Evolutionary conservation across 2,113 vertebrate genomes (phyloP), one percentile per base, ranked within the genome.

Genomic region (Haemorhous mexicanus): DNA sequence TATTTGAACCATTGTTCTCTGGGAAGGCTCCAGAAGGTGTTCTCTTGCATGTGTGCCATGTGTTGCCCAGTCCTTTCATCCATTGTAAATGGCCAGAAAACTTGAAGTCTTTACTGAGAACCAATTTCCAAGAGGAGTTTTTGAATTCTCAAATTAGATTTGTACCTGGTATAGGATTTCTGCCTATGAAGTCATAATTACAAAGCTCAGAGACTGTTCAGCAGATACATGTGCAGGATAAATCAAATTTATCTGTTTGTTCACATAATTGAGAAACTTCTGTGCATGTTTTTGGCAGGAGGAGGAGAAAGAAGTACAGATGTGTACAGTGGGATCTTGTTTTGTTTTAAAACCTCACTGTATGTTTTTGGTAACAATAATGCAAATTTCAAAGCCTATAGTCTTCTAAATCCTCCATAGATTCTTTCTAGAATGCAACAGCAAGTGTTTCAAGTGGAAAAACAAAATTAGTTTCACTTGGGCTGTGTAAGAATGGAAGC

Each of bases 181-280:
- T 61, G 66, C 41, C 56, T 62, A 12, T 68, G 49, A 92, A 81
- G 52, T 75, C 30, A 19, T 67, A 37, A 52, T 84, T 93, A 27
- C 44, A 46, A 24, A 86, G 68, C 61, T 66, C 4, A 1, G 68
- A 44, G 39, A 13, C 44, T 49, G 27, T 44, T 80, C 7, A 63
- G 44, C 10, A 20, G 58, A 35, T 85, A 26, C 6, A 14, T 43
- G 4, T 47, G 19, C 39, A 47, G n/a, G 11, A 26, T 56, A 67
- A 89, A 76, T 69, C 26, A 67, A 35, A 35, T 72, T 13, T 66
- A 53, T 66, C 59, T 68, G 35, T 47, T 56, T 77, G 47, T 66
- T 87, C 80, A 63, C 24, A 5, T 44, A 84, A 75, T 12, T 81
- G 77, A 75, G 73, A 59, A 92, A 62, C n/a, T 92, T 89, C 19